These are phyloP conservation scores for Temnothorax longispinosus DNA, from an alignment of 1,140 invertebrate species.

Conservation along the genomic window DNA sequence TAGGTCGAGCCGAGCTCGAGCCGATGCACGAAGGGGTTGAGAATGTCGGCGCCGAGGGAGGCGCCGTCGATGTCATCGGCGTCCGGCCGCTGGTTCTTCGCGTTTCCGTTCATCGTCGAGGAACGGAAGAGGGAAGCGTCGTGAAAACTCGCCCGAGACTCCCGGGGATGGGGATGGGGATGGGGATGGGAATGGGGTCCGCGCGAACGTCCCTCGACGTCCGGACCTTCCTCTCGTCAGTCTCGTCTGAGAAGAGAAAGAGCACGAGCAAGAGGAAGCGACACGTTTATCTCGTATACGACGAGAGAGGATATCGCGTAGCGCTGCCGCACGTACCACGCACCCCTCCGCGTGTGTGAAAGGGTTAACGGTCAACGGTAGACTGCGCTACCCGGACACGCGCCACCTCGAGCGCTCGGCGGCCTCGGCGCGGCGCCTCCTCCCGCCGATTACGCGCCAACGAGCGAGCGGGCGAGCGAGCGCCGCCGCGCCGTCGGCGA, in stretches of 20 bases:
- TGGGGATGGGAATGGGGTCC: not conserved
- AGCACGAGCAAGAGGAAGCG: not conserved
- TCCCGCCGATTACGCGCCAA: conserved; percentile 18
- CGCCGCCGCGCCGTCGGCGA: not conserved
- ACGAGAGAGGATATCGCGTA: not conserved
- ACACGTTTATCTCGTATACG: not conserved
- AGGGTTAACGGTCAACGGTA: conserved; percentile 67
- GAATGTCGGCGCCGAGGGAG: conserved; percentile 85
- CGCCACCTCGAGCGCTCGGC: conserved; percentile 32
- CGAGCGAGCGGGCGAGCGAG: not conserved
- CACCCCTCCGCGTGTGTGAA: conserved; percentile 7
- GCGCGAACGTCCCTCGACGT: not conserved
- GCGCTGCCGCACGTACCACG: not conserved
- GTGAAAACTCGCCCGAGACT: not conserved
- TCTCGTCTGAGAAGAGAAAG: no score
- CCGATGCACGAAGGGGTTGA: conserved; percentile 94
- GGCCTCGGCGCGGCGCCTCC: not conserved
- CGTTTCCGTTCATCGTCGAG: conserved; percentile 52
- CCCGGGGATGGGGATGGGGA: not conserved
- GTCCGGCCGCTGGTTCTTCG: conserved; percentile 27
- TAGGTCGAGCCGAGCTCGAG: conserved; percentile 93
- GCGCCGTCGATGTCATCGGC: conserved; percentile 73
- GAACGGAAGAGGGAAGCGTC: not conserved
- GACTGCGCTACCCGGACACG: conserved; percentile 61
- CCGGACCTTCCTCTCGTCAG: not conserved